Percentiles rank a stretch among this genome's conserved stretches.
Conservation (phyloP, 2,113 vertebrate species). For the Microtus pennsylvanicus region DNA sequence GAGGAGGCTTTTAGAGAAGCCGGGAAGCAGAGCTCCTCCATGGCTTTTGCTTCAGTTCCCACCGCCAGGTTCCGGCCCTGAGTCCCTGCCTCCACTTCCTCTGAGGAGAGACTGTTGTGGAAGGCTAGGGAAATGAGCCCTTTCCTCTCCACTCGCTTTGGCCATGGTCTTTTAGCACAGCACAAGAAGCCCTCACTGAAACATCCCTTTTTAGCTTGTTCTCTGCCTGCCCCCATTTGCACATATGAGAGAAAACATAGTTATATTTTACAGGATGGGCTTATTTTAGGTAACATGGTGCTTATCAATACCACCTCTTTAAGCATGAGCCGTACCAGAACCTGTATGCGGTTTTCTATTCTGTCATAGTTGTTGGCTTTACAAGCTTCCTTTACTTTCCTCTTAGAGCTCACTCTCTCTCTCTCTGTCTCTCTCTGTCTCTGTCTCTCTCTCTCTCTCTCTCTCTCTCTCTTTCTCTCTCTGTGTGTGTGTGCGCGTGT, state of each 20-base stretch:
- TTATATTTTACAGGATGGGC: background rate
- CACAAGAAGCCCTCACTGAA: background rate
- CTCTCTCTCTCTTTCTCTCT: background rate
- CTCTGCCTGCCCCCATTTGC: background rate
- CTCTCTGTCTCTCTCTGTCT: background rate
- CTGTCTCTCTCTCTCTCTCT: too few species aligned
- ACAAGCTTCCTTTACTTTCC: conserved; percentile 1
- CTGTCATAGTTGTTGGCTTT: background rate
- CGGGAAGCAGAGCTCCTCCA: background rate
- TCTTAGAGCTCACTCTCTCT: background rate
- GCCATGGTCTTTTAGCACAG: background rate
- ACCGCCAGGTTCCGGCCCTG: background rate
- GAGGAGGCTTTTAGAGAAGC: background rate
- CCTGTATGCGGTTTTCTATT: background rate
- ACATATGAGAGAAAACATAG: background rate
- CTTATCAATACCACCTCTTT: background rate
- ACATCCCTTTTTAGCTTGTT: background rate
- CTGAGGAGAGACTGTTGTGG: background rate
- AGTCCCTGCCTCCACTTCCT: background rate
- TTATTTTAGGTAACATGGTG: background rate
- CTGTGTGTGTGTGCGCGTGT: background rate
- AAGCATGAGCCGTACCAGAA: background rate
- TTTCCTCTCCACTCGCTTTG: background rate
- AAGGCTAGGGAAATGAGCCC: background rate
- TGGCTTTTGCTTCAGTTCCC: background rate